Conservation (phyloP, 2,797 vertebrate genomes). For the Ctenopoma multispine region DNA sequence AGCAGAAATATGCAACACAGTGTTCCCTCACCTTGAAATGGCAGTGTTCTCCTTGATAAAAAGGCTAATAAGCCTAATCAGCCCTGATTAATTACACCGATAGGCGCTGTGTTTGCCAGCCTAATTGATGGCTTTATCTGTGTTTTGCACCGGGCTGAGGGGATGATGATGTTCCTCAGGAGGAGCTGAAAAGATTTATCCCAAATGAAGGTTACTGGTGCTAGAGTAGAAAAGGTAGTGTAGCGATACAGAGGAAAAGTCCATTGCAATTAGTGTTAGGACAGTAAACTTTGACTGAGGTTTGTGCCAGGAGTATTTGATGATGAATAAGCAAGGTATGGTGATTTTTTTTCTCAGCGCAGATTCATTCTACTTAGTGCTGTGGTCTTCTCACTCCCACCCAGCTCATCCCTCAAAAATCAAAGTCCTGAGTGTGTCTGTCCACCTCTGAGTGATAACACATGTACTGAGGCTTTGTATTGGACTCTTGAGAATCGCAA, state of each 20-base stretch:
- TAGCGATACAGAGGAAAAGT: not conserved
- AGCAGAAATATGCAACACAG: constrained; percentile 39
- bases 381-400: constrained; percentile 19
- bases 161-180: constrained; percentile 69
- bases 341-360: constrained; percentile 15
- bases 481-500: constrained; percentile 49
- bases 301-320: constrained; percentile 10
- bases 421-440: constrained; percentile 31
- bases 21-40: constrained; percentile 77
- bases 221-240: constrained; percentile 6
- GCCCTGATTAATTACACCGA: constrained; percentile 83
- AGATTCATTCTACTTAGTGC: not conserved
- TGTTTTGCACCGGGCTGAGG: constrained; percentile 64
- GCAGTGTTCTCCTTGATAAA: constrained; percentile 70
- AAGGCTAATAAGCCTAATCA: constrained; percentile 80
- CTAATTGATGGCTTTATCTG: constrained; percentile 82
- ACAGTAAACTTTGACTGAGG: constrained; percentile 6
- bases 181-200: constrained; percentile 51
- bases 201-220: constrained; percentile 70
- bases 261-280: not conserved
- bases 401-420: constrained; percentile 9
- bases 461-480: constrained; percentile 35
- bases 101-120: constrained; percentile 64
- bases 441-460: constrained; percentile 40
- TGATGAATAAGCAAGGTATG: not conserved